Percentiles rank a stretch among this genome's conserved stretches.
These are phyloP conservation scores for Synanthedon formicaeformis DNA, from an alignment of 2,888 invertebrate species.

Conservation along the genomic window DNA sequence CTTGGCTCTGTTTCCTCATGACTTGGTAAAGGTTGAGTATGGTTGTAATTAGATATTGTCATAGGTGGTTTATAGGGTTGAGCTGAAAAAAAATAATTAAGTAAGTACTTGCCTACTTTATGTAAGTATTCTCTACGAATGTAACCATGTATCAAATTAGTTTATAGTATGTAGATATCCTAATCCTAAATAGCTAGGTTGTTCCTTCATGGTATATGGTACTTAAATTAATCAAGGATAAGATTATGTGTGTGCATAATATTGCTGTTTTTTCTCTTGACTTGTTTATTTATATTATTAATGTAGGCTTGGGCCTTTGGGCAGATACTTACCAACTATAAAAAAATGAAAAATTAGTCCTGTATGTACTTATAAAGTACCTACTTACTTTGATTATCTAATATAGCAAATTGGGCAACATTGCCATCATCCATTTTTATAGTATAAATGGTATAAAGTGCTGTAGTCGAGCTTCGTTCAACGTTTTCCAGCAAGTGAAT, in stretches of 20 bases:
- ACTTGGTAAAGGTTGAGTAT: conserved; percentile 17
- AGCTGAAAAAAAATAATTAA: conserved; percentile 17
- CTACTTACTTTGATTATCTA: conserved; percentile 39
- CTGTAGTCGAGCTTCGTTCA: neutral
- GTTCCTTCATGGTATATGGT: too few relatives aligned
- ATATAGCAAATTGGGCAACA: conserved; percentile 42
- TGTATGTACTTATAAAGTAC: conserved; percentile 2
- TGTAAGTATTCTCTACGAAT: too few relatives aligned
- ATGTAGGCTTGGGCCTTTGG: too few relatives aligned
- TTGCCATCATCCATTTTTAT: conserved; percentile 38
- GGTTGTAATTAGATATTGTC: conserved; percentile 23
- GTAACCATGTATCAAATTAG: too few relatives aligned
- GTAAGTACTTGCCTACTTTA: too few relatives aligned
- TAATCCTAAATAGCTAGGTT: too few relatives aligned
- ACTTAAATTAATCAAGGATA: too few relatives aligned
- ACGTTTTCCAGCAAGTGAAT: conserved; percentile 15
- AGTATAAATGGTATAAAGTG: conserved; percentile 1
- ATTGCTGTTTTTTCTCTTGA: too few relatives aligned
- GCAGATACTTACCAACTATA: too few relatives aligned
- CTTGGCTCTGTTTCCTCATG: conserved; percentile 32
- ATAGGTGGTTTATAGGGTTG: conserved; percentile 32
- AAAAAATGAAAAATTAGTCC: neutral
- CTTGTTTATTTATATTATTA: too few relatives aligned
- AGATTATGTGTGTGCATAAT: too few relatives aligned
- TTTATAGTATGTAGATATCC: too few relatives aligned